Base-by-base conservation (phyloP, 2,797 vertebrate species). In the Anolis apletophallus region DNA sequence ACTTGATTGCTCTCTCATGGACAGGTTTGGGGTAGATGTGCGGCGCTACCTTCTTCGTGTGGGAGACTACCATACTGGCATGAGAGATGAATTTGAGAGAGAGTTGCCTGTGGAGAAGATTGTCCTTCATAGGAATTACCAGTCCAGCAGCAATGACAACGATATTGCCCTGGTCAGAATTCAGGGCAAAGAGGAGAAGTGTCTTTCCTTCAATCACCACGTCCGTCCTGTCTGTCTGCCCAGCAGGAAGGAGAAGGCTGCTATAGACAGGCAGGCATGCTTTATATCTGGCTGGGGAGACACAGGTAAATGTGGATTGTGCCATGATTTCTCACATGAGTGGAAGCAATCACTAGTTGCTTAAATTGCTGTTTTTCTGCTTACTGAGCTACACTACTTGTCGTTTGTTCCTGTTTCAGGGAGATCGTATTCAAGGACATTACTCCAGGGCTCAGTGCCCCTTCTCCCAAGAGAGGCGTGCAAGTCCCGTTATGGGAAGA, bases 271-370 rank as follows among this genome's bases (percentile, higher is more conserved):
- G 85, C 92, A 94, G 85, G 95, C 96, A 68, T 98, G 98, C 76
- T 94, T 98, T 85, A 98, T 98, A 89, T 98, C 98, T 0, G 98
- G 97, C 88, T 98, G 98, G 98, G 97, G 97, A 84, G 95, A 98
- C 88, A 96, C 97, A 93, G 98, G 98, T 99, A 90, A 85, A 89
- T 34, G 55, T 10, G 1, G 2, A 11, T n/a, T 76, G 4, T 34
- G 14, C 55, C 36, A 0, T n/a, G 21, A 81, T 36, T 36, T 67
- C n/a, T 79, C 46, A 72, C 14, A 6, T 71, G 32, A 54, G 16
- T 64, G 14, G 29, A 73, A 2, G 3, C 13, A 29, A 23, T 54
- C 46, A 36, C 19, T 73, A 21, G 11, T 40, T 40, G 6, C 5
- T 26, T 46, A 40, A 26, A 46, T 16, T 21, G 55, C 61, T 89